Conservation (phyloP, 2,888 invertebrate genomes). For the Drosophila robusta region DNA sequence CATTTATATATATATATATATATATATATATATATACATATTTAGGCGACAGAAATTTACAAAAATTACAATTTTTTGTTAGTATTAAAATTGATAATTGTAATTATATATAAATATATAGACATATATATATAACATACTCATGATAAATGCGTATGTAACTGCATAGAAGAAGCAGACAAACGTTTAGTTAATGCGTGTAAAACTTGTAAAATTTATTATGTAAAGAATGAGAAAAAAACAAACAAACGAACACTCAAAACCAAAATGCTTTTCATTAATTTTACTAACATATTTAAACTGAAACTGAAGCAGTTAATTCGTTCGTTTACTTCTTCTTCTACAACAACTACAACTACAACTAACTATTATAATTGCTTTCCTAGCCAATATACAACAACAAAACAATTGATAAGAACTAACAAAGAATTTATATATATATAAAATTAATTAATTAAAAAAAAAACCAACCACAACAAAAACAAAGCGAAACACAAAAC, state of each 20-base stretch:
- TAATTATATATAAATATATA: conserved; percentile 20
- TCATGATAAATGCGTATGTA: conserved; percentile 2
- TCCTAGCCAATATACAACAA: conserved; percentile 63
- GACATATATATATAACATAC: conserved; percentile 22
- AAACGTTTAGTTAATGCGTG: conserved; percentile 2
- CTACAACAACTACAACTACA: background rate
- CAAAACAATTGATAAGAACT: conserved; percentile 38
- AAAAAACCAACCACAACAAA: conserved; percentile 24
- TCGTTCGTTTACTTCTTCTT: background rate
- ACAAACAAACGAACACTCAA: conserved; percentile 46
- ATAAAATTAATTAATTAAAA: conserved; percentile 33
- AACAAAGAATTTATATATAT: conserved; percentile 64
- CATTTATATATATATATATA: conserved; percentile 15
- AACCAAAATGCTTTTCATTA: conserved; percentile 72
- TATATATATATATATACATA: background rate
- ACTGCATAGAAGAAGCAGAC: conserved; percentile 10
- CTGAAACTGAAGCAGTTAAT: background rate
- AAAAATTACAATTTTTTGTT: conserved; percentile 54
- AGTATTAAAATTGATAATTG: conserved; percentile 52
- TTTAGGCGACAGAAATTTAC: conserved; percentile 26
- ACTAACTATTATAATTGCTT: conserved; percentile 41
- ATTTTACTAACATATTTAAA: conserved; percentile 41
- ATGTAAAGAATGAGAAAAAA: conserved; percentile 11
- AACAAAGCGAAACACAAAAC: conserved; percentile 66
- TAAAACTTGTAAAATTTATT: conserved; percentile 39